Evolutionary conservation across 2,113 vertebrate genomes (phyloP), one percentile per base, ranked within the genome.

Genomic region (Tychaedon coryphoeus): DNA sequence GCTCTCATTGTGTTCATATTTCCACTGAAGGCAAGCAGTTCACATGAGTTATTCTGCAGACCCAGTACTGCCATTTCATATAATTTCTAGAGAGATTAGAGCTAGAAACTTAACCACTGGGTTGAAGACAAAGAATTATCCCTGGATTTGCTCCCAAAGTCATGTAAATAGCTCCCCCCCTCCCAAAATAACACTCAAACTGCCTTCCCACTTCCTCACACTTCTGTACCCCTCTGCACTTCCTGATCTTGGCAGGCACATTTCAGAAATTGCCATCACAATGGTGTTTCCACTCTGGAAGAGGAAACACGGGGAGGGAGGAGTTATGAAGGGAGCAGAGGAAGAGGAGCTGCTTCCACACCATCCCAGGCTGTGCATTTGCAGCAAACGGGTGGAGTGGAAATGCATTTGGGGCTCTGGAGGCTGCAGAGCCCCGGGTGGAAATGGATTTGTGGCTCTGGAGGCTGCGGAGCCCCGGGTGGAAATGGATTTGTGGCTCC

Each of bases 221-320:
- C 64, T 90, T 17, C 36, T 8, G 69, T 7, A 74, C 90, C 33
- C 65, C 88, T 81, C 86, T 42, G 56, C 43, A 9, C 72, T 93
- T 97, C 92, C 95, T 64, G 88, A 50, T 48, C 53, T 38, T 34
- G 82, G 86, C 88, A 45, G 72, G 65, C 75, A 45, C 61, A 25
- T 25, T 83, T 92, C 88, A 95, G 82, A 94, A 97, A 90, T 72
- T 92, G 79, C 90, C 31, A 36, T 36, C 38, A 94, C 93, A 90
- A 77, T 84, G 92, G 66, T 54, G 66, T 94, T 96, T 94, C 86
- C 92, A 92, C 65, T 47, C 57, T 1, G 86, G 84, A 34, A 92
- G 90, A 95, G 96, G 94, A 96, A 97, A 86, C 70, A 2, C 69
- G 38, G 79, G 40, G 69, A 73, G 93, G 90, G 93, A 94, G 94